Base-by-base conservation (phyloP, 2,797 vertebrate species). In the Enoplosus armatus region DNA sequence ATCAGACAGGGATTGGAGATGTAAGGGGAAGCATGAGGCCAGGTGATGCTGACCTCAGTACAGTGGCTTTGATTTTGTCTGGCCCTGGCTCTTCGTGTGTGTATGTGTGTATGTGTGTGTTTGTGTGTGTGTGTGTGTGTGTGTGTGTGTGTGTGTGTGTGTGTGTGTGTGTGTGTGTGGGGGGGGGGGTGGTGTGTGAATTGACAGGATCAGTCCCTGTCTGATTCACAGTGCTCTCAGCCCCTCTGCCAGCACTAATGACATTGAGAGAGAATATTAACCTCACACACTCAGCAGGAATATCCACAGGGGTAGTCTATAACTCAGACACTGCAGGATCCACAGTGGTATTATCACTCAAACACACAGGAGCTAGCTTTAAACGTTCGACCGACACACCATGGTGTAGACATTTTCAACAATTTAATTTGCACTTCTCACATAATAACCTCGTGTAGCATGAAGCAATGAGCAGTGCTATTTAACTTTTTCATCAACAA, bases 251-350 rank as follows among this genome's bases (percentile, higher is more conserved):
- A 96, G 96, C 94, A 93, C 97, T 98, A 98, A 99, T 99, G 97
- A 98, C 97, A 98, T 97, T 90, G 97, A 97, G 97, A 97, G 97
- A 97, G 97, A 98, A 98, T 98, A 98, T 99, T 98, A 99, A 98
- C 97, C 97, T 99, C 97, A 96, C 96, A 96, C 96, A 77, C 92
- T 90, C 92, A 92, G 91, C 96, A 96, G 97, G 97, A 96, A 97
- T 72, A 97, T 97, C 97, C 96, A 97, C 96, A 95, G 96, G 96
- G 90, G 96, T 94, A 97, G 97, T 97, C 96, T 96, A 97, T 98
- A 97, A 98, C 96, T 98, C 97, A 97, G 95, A 93, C 95, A 87
- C 94, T 92, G 94, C 94, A 91, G 90, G 94, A 84, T 78, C 82
- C 75, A 68, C 85, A 33, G 67, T 47, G 75, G 77, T 73, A 59